Conservation (phyloP, 2,797 vertebrate genomes). For the Xyrichtys novacula region DNA sequence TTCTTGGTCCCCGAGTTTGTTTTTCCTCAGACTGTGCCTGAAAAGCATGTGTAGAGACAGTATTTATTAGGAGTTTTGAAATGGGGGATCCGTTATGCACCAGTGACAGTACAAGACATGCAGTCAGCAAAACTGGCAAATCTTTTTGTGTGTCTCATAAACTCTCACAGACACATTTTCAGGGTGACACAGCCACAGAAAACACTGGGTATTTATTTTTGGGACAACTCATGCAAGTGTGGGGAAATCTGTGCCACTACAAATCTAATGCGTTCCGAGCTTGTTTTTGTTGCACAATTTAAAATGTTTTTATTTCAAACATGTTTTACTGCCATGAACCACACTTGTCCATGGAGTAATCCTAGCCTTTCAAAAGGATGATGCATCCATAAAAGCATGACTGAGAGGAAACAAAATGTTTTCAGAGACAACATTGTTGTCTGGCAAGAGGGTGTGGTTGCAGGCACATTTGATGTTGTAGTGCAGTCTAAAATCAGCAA, state of each 20-base stretch:
- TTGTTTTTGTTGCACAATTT: conserved; percentile 31
- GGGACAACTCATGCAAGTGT: conserved; percentile 27
- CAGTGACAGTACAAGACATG: conserved; percentile 59
- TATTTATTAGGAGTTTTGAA: conserved; percentile 60
- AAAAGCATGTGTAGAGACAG: conserved; percentile 42
- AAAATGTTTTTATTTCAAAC: conserved; percentile 25
- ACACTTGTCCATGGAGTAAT: conserved; percentile 23
- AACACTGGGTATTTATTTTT: conserved; percentile 44
- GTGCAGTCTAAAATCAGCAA: conserved; percentile 23
- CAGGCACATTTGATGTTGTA: neutral
- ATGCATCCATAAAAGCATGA: conserved; percentile 22
- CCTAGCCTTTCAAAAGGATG: conserved; percentile 25
- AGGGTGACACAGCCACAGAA: conserved; percentile 63
- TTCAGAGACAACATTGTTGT: conserved; percentile 24
- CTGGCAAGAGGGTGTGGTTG: conserved; percentile 18
- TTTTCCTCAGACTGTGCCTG: conserved; percentile 22
- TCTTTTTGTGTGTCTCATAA: conserved; percentile 66
- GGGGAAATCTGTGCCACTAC: conserved; percentile 14
- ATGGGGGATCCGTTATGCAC: conserved; percentile 62
- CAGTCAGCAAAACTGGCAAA: conserved; percentile 72
- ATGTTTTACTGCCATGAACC: conserved; percentile 30
- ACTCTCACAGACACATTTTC: conserved; percentile 60
- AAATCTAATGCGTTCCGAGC: conserved; percentile 38
- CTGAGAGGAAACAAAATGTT: conserved; percentile 32
- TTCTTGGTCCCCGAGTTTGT: conserved; percentile 32